Base-by-base conservation (phyloP, 2,888 invertebrate genomes). In the Lepetodrilus schrolli region DNA sequence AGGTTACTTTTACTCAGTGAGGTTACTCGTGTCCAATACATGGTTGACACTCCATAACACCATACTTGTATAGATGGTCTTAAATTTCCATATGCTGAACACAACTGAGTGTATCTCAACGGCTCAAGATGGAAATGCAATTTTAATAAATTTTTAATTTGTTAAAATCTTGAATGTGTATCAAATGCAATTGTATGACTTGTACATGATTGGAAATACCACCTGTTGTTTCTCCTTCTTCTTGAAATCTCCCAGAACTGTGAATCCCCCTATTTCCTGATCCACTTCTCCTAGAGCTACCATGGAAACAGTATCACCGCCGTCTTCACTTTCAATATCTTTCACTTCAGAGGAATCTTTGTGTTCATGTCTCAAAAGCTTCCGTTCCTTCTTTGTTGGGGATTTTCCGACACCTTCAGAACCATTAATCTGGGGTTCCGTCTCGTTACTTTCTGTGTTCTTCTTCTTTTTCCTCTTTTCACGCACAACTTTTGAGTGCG, bases 181-280 rank as follows among this genome's bases (percentile, higher is more conserved):
- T n/a, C n/a, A n/a, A n/a, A n/a, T n/a, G n/a, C n/a, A n/a, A n/a
- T n/a, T n/a, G n/a, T n/a, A n/a, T n/a, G n/a, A n/a, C n/a, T n/a
- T n/a, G n/a, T n/a, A n/a, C n/a, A n/a, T n/a, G n/a, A n/a, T n/a
- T n/a, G n/a, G n/a, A n/a, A n/a, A n/a, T n/a, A n/a, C n/a, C 77
- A 88, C 90, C 85, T 88, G 86, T 74, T 86, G 80, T 21, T 82
- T 78, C 70, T 85, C 83, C 66, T 83, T 81, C 86, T 93, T 92
- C 74, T 92, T 93, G 83, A 93, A 93, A 72, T 91, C 92, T 4
- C 95, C 95, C 68, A 96, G 91, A 21, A 95, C 92, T 84, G 94
- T 94, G 84, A 94, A 95, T 23, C 92, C 92, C 82, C 88, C 88
- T 50, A 86, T 74, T 73, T 85, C 85, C 74, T 77, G 76, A 4